These are phyloP conservation scores for Eupithecia vulgata DNA, from an alignment of 2,888 invertebrate species.

Conservation along the genomic window DNA sequence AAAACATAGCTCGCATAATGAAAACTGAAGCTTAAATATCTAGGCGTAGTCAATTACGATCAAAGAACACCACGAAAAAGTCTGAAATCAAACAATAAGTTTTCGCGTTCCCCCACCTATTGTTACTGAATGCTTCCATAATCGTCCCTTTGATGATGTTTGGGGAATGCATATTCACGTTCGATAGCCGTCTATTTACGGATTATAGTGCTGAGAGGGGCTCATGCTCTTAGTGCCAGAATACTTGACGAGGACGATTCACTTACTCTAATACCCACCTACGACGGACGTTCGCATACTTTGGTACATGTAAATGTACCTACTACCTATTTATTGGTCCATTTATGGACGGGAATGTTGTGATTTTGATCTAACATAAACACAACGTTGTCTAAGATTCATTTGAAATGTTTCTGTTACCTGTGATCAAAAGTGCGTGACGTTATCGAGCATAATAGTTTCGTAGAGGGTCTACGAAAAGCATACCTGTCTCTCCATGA, in stretches of 20 bases:
- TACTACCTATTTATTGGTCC: neutral
- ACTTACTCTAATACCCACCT: conserved; percentile 21
- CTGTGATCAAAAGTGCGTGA: neutral
- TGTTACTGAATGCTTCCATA: conserved; percentile 33
- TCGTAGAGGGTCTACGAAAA: conserved; percentile 21
- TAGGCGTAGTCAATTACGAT: conserved; percentile 29
- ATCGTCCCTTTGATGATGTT: conserved; percentile 44
- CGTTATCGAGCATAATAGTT: no score
- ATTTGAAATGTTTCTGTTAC: neutral
- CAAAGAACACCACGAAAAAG: conserved; percentile 37
- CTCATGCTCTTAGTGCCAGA: conserved; percentile 44
- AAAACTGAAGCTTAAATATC: conserved; percentile 11
- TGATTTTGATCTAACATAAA: neutral
- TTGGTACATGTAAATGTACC: neutral
- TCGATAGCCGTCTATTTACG: conserved; percentile 41
- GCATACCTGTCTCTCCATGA: conserved; percentile 20
- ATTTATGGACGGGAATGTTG: neutral
- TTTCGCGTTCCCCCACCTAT: conserved; percentile 30
- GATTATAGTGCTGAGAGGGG: conserved; percentile 41
- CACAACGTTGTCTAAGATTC: neutral
- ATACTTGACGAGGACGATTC: conserved; percentile 49
- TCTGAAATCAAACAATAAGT: conserved; percentile 39
- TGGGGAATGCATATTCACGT: conserved; percentile 44
- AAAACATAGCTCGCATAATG: neutral
- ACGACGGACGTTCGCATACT: neutral